Evolutionary conservation across 2,888 invertebrate genomes (phyloP).

Genomic region (Caenorhabditis sulstoni): DNA sequence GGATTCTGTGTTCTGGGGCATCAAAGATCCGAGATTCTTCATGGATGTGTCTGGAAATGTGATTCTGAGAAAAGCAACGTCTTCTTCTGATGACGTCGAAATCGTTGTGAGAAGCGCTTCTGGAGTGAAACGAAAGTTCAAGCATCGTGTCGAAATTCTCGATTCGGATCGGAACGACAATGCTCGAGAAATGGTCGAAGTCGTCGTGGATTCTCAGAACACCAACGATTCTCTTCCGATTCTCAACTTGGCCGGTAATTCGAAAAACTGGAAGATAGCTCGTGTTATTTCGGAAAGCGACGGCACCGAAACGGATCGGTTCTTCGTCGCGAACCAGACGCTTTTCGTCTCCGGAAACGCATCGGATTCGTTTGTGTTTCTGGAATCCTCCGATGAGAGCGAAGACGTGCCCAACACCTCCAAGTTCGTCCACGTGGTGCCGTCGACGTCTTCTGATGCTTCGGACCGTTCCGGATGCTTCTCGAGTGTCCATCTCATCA

Average conservation of each 20-base stretch:
- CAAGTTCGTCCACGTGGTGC: constrained; percentile 20
- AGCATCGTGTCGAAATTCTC: constrained; percentile 13
- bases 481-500: constrained; percentile 32
- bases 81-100: neutral
- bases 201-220: neutral
- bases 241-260: neutral
- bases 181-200: constrained; percentile 3
- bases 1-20: constrained; percentile 24
- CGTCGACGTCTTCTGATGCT: neutral
- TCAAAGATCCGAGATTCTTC: constrained; percentile 28
- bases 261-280: constrained; percentile 21
- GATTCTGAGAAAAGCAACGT: neutral
- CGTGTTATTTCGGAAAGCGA: neutral
- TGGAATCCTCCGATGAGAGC: neutral
- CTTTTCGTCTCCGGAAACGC: neutral
- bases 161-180: constrained; percentile 29
- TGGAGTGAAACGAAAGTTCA: constrained; percentile 6
- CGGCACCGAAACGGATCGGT: neutral
- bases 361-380: constrained; percentile 5
- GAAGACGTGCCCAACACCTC: neutral
- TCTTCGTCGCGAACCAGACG: neutral
- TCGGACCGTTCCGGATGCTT: neutral
- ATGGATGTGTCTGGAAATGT: constrained; percentile 32
- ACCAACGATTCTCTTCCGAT: neutral
- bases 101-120: constrained; percentile 9